phyloP scores from a whole-genome alignment of 2,113 vertebrate species.

The Chamaea fasciata region DNA sequence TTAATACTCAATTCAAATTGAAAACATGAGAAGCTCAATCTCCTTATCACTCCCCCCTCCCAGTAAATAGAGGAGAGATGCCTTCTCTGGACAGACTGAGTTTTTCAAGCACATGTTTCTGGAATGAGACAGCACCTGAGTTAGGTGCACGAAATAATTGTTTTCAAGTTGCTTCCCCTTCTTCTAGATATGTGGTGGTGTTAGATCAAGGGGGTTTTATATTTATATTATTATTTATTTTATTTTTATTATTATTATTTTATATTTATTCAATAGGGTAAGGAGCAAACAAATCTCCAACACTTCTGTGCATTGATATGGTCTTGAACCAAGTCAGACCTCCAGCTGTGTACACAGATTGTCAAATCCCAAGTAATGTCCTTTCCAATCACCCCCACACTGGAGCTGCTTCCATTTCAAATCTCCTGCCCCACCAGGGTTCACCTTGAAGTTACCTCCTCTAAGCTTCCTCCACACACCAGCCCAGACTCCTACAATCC shows the following conservation, averaged over 20 bases:
- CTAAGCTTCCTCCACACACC: not conserved
- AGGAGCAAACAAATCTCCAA: not conserved
- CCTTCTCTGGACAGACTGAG: not conserved
- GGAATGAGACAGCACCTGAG: not conserved
- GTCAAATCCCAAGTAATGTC: not conserved
- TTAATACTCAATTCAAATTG: not conserved
- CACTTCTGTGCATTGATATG: not conserved
- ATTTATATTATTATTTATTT: not conserved
- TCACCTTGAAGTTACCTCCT: not conserved
- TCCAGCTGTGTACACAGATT: rapidly evolving
- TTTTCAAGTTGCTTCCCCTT: not conserved
- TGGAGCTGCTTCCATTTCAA: not conserved
- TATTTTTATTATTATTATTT: not conserved
- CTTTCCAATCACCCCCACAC: not conserved
- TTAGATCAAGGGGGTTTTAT: not conserved
- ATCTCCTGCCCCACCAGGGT: not conserved
- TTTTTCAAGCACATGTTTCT: not conserved
- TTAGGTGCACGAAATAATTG: rapidly evolving
- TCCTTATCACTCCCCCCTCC: not conserved
- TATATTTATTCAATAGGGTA: not conserved
- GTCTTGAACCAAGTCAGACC: not conserved
- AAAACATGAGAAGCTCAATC: not conserved
- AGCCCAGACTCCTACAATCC: not conserved
- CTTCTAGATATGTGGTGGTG: not conserved
- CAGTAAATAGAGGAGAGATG: not conserved